Conservation (phyloP, 1,140 invertebrate genomes). For the Alviniconcha marisindica region DNA sequence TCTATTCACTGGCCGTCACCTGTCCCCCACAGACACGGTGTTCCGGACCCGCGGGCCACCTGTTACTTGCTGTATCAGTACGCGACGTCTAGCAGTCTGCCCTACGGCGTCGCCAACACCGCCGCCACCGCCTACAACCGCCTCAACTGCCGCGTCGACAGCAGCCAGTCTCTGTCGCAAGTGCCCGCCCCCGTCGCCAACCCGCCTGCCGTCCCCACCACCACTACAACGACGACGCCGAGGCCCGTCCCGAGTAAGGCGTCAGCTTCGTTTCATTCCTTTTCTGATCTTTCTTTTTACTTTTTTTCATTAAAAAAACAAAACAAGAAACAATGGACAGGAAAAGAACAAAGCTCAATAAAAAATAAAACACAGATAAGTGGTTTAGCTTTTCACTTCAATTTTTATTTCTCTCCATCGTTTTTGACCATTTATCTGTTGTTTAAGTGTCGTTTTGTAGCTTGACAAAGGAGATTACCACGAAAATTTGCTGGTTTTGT, state of each 20-base stretch:
- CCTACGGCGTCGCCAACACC: neutral
- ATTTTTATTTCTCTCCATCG: too few relatives aligned
- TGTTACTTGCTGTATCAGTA: neutral
- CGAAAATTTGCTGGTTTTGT: too few relatives aligned
- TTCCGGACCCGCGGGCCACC: neutral
- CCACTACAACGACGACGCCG: slow-evolving; percentile 4
- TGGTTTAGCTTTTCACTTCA: too few relatives aligned
- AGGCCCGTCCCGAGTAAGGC: neutral
- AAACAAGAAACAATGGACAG: too few relatives aligned
- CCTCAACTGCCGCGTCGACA: neutral
- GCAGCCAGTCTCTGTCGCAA: neutral
- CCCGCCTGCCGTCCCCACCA: slow-evolving; percentile 7
- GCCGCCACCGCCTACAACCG: neutral
- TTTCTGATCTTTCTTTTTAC: neutral
- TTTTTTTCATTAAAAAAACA: neutral
- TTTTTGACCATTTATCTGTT: too few relatives aligned
- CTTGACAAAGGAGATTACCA: too few relatives aligned
- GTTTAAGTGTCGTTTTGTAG: too few relatives aligned
- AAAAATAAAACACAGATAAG: too few relatives aligned
- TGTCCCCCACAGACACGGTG: too few relatives aligned
- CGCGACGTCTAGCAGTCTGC: neutral
- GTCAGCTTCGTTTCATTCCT: neutral
- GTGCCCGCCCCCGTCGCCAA: neutral
- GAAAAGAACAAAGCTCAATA: too few relatives aligned
- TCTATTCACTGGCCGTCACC: too few relatives aligned